Base-by-base conservation (phyloP, 1,140 invertebrate genomes). In the Thaumatotibia leucotreta region DNA sequence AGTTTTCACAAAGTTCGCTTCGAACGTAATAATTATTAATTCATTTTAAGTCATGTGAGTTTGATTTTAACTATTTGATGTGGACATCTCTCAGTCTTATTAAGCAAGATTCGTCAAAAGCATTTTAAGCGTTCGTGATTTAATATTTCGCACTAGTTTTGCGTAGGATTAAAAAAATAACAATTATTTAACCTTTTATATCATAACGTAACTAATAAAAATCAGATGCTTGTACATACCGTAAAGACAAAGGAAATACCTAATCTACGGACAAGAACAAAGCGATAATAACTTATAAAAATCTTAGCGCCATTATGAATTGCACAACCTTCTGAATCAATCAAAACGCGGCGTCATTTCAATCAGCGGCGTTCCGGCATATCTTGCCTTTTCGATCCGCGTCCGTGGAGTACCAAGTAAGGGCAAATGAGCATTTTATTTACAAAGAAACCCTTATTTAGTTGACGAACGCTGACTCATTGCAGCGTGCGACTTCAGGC, bases 361-460 rank as follows among this genome's bases (percentile, higher is more conserved):
- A 74, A 70, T 74, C 71, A 76, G 70, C 63, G 39, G 65, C 79
- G 80, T 88, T 86, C 83, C 84, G 84, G 79, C 81, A 84, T 86
- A 82, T 78, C 77, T 80, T 81, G 72, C 84, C 84, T 76, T 87
- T 80, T 79, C 71, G 61, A 79, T 79, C 68, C 62, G 70, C 67
- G 83, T 82, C 80, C 84, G 67, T 82, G 80, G 76, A 35, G 72
- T 68, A 61, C 85, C 83, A 77, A 79, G 72, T 85, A 88, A 77
- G 80, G 83, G 72, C 72, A 87, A 80, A 84, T 83, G 79, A 77
- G 77, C 63, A 70, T 82, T 83, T 81, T 78, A 78, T 79, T 77
- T 73, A 66, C 76, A 80, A 79, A 80, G 79, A 74, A 83, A 77
- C 80, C 86, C 86, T 87, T 89, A 87, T 89, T 88, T 88, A 87